phyloP scores from a whole-genome alignment of 2,797 vertebrate genomes.

The Tragopan temminckii region DNA sequence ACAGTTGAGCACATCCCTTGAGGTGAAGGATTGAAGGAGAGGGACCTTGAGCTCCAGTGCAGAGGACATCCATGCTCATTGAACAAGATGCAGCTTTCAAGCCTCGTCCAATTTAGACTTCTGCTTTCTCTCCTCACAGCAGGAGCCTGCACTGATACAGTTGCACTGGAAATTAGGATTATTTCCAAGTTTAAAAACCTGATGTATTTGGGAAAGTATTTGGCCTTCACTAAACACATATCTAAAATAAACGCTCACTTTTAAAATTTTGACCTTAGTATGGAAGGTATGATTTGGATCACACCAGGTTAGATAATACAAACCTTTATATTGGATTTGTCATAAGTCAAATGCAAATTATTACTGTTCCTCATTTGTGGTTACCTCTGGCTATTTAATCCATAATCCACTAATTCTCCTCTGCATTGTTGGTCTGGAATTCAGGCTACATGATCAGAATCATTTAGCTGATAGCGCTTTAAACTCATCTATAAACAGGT shows the following conservation, averaged over 20 bases:
- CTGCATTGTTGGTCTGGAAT: constrained; percentile 30
- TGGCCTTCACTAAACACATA: background rate
- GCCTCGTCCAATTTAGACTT: background rate
- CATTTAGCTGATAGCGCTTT: constrained; percentile 35
- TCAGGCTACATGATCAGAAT: constrained; percentile 25
- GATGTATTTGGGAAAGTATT: background rate
- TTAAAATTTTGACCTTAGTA: background rate
- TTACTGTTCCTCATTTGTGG: constrained; percentile 10
- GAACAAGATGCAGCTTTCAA: background rate
- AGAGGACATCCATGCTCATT: background rate
- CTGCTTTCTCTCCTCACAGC: background rate
- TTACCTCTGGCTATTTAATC: constrained; percentile 35
- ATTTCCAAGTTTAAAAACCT: background rate
- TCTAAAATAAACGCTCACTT: background rate
- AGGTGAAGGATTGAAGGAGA: background rate
- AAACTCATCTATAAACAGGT: constrained; percentile 39
- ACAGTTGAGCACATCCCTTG: background rate
- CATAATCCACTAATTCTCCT: background rate
- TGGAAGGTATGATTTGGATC: background rate
- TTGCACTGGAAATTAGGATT: background rate
- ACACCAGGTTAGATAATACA: background rate
- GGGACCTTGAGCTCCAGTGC: background rate
- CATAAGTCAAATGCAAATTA: background rate
- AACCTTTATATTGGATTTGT: background rate
- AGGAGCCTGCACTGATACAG: background rate